These are phyloP conservation scores for Pygocentrus nattereri DNA, from an alignment of 2,797 vertebrate genomes.

Conservation along the genomic window DNA sequence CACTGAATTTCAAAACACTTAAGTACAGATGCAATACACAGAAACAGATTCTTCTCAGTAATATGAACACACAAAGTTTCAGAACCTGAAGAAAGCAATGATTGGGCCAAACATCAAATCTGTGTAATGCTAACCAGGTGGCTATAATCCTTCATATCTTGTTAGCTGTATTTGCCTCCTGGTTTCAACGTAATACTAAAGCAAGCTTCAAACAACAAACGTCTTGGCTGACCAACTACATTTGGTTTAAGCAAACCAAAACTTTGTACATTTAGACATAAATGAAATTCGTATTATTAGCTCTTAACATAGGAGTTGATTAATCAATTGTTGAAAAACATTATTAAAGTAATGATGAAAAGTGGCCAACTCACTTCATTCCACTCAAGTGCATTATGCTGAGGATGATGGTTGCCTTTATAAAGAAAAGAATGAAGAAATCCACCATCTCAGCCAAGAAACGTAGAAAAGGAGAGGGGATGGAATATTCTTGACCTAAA, in stretches of 20 bases:
- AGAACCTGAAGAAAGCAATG: too few species aligned
- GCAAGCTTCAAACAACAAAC: not conserved
- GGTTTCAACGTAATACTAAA: too few species aligned
- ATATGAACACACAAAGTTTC: not conserved
- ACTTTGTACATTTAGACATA: not conserved
- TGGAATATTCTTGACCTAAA: conserved; percentile 91
- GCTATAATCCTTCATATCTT: too few species aligned
- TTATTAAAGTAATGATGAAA: not conserved
- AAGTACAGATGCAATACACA: not conserved
- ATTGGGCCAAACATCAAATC: too few species aligned
- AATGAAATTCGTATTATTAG: not conserved
- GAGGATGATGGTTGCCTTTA: conserved; percentile 96
- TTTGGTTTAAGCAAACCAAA: too few species aligned
- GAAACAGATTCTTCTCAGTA: not conserved
- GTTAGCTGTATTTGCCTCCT: too few species aligned
- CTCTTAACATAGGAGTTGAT: not conserved
- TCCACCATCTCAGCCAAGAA: conserved; percentile 98
- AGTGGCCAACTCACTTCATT: conserved; percentile 87
- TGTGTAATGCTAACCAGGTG: too few species aligned
- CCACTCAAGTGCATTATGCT: conserved; percentile 97
- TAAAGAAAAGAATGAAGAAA: conserved; percentile 98
- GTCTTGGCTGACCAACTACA: not conserved
- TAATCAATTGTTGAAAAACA: not conserved
- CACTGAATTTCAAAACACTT: too few species aligned
- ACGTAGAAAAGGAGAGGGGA: conserved; percentile 94